These are phyloP conservation scores for Cosmia trapezina DNA, from an alignment of 2,888 invertebrate species.

Conservation along the genomic window DNA sequence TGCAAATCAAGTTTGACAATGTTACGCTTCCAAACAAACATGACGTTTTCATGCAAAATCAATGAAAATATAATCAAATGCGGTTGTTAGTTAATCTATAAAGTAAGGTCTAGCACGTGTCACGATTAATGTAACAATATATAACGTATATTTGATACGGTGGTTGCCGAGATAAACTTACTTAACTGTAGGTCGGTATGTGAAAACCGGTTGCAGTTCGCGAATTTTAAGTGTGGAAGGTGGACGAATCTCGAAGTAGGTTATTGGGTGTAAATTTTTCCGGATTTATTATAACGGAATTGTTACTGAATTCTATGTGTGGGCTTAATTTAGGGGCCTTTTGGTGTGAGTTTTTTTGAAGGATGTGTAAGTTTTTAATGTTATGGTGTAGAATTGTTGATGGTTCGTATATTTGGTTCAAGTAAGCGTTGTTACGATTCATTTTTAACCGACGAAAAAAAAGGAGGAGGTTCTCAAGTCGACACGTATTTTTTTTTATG, in stretches of 20 bases:
- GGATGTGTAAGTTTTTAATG: no score
- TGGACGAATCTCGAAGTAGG: constrained; percentile 13
- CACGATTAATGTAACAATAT: constrained; percentile 3
- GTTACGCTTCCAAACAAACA: background rate
- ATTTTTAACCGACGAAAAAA: no score
- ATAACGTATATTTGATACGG: constrained; percentile 20
- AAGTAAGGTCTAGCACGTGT: constrained; percentile 4
- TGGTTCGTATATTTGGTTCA: no score
- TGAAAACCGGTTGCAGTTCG: constrained; percentile 38
- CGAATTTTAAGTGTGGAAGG: constrained; percentile 15
- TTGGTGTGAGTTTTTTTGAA: no score
- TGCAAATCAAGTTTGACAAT: background rate
- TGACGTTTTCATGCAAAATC: constrained; percentile 3
- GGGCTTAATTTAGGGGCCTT: background rate
- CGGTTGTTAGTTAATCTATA: constrained; percentile 1
- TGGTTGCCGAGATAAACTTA: constrained; percentile 6
- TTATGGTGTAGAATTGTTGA: no score
- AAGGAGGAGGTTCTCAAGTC: no score
- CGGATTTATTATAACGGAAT: constrained; percentile 17
- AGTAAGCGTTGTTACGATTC: no score
- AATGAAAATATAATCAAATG: background rate
- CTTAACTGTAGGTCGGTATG: background rate
- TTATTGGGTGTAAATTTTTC: constrained; percentile 16
- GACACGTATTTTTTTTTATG: no score
- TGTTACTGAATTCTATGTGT: background rate